Conservation (phyloP, 2,113 vertebrate species). For the Gavialis gangeticus region DNA sequence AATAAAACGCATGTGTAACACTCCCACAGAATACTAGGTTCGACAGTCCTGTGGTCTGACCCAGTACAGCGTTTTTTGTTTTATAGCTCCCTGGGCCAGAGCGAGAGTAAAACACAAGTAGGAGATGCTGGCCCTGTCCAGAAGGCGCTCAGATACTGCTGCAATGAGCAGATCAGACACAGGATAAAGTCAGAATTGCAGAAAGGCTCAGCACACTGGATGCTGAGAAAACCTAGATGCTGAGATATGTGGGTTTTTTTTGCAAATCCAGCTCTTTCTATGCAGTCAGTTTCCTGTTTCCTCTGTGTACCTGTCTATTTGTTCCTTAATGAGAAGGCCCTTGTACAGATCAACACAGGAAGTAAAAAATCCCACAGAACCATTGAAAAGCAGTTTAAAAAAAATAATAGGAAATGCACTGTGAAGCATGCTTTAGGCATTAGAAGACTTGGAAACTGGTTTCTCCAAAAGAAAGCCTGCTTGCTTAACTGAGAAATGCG, state of each 20-base stretch:
- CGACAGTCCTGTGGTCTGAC: no score
- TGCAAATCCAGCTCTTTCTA: accelerated
- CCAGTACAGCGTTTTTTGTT: background rate
- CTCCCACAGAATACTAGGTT: no score
- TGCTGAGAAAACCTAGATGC: no score
- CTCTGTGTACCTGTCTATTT: background rate
- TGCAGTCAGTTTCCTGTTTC: background rate
- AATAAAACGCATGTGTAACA: no score
- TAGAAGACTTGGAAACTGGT: background rate
- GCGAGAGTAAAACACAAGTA: background rate
- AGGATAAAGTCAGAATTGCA: background rate
- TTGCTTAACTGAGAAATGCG: background rate
- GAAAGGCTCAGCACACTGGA: background rate
- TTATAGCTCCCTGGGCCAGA: background rate
- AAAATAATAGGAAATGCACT: background rate
- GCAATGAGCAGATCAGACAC: no score
- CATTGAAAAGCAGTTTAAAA: background rate
- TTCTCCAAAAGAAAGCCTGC: background rate
- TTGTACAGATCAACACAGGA: background rate
- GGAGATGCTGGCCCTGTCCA: accelerated
- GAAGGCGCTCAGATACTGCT: background rate
- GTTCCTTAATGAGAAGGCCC: background rate
- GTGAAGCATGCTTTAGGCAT: background rate
- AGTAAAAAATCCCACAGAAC: background rate
- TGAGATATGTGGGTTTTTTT: background rate